Evolutionary conservation across 2,113 vertebrate genomes (phyloP).

Genomic region (Cacatua alba): DNA sequence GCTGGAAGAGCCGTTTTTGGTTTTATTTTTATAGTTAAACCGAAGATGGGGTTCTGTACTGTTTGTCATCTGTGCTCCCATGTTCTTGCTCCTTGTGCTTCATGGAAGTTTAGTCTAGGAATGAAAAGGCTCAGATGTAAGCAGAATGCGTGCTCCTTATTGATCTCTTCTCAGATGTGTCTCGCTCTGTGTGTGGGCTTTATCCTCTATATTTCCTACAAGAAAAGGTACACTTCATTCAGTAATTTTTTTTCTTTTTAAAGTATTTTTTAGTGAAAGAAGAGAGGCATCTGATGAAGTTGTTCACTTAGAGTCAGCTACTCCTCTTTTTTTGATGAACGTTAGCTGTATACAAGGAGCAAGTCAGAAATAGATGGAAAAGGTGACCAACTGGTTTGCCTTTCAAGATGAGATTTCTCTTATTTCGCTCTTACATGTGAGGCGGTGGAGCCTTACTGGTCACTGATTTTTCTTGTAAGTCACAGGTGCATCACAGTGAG

Average conservation of each 20-base stretch:
- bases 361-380: not conserved
- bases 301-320: not conserved
- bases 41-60: not conserved
- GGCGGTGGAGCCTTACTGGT: not conserved
- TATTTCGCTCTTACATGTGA: not conserved
- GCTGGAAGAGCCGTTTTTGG: not conserved
- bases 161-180: not conserved
- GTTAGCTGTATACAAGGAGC: not conserved
- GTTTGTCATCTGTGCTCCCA: not conserved
- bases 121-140: not conserved
- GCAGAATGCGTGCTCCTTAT: not conserved
- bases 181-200: not conserved
- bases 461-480: not conserved
- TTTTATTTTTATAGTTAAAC: not conserved
- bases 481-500: not conserved
- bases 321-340: not conserved
- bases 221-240: not conserved
- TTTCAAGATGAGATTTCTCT: not conserved
- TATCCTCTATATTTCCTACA: not conserved
- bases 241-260: not conserved
- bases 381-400: not conserved
- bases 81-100: not conserved
- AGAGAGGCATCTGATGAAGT: not conserved
- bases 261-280: not conserved
- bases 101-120: not conserved